These are phyloP conservation scores for Taurulus bubalis DNA, from an alignment of 2,113 vertebrate species.

Conservation along the genomic window DNA sequence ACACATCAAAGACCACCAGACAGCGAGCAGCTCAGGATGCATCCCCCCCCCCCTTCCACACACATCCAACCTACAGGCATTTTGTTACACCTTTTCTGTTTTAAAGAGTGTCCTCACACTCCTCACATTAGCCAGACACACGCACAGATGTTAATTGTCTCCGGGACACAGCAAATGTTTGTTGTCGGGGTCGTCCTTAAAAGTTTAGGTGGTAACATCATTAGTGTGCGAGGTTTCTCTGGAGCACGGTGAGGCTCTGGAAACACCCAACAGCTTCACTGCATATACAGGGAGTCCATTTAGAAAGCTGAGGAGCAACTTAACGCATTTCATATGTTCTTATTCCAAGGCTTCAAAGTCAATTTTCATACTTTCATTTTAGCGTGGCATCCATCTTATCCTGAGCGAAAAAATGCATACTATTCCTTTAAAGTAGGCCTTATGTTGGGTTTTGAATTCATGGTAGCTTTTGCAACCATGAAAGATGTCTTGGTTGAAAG, in stretches of 20 bases:
- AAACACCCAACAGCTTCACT: slow-evolving; percentile 11
- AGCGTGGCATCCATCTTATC: neutral
- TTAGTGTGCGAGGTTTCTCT: slow-evolving; percentile 9
- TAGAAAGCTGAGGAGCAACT: neutral
- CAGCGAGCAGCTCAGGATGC: slow-evolving; percentile 4
- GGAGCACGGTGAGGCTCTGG: slow-evolving; percentile 9
- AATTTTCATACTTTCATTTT: neutral
- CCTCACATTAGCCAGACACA: slow-evolving; percentile 32
- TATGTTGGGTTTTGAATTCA: neutral
- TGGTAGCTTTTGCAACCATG: neutral
- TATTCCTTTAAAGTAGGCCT: neutral
- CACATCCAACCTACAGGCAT: slow-evolving; percentile 25
- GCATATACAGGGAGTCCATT: neutral
- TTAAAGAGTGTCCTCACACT: slow-evolving; percentile 29
- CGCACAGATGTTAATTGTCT: slow-evolving; percentile 28
- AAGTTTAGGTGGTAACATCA: slow-evolving; percentile 31
- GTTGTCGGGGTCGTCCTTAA: slow-evolving; percentile 15
- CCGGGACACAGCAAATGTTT: slow-evolving; percentile 46
- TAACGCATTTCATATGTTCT: neutral
- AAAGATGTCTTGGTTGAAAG: neutral
- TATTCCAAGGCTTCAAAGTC: neutral
- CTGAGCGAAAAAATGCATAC: neutral
- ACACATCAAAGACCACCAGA: slow-evolving; percentile 68
- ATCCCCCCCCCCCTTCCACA: neutral
- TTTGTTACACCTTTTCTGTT: slow-evolving; percentile 61